Evolutionary conservation across 2,113 vertebrate genomes (phyloP), one percentile per base, ranked within the genome.

Genomic region (Nothoprocta perdicaria): DNA sequence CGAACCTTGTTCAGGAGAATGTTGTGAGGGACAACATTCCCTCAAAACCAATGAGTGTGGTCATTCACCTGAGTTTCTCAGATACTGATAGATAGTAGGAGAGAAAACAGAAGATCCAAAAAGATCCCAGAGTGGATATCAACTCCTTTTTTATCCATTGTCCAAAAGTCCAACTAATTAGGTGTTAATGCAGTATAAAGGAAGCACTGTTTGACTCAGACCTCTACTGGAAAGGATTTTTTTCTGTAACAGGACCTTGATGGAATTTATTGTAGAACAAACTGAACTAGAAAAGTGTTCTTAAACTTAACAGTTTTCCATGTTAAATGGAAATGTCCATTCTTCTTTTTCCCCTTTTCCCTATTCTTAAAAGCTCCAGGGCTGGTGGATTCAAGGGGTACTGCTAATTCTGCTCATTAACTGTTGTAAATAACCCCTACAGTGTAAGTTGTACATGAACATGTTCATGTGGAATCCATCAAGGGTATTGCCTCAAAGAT

Each of bases 391-490:
- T 57, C 23, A 16, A 52, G 40, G 18, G 61, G 1, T 10, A 16
- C 15, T 79, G 5, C 16, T 69, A 2, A 19, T 89, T 82, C 62
- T 62, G 12, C 21, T 13, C n/a, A 92, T 50, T 41, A 53, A 24
- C 22, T 76, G 24, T 18, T 69, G 67, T 87, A 82, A 82, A 58
- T 50, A 82, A 23, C 40, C 68, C 21, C 4, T 41, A 12, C 17
- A 33, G 8, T 18, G 29, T 53, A 93, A 88, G 76, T 24, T 80
- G 13, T 0, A 0, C 23, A 43, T 0, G 0, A 1, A 0, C 0
- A 0, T 61, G 10, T 19, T 46, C 62, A 66, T 0, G 0, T 67
- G 62, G 89, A 85, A 76, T 66, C 27, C 18, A 73, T 66, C 27
- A 77, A 21, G 27, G 3, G 7, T 91, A 48, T 63, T 12, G 31